Evolutionary conservation across 2,113 vertebrate genomes (phyloP), one percentile per base, ranked within the genome.

Genomic region (Entelurus aequoreus): DNA sequence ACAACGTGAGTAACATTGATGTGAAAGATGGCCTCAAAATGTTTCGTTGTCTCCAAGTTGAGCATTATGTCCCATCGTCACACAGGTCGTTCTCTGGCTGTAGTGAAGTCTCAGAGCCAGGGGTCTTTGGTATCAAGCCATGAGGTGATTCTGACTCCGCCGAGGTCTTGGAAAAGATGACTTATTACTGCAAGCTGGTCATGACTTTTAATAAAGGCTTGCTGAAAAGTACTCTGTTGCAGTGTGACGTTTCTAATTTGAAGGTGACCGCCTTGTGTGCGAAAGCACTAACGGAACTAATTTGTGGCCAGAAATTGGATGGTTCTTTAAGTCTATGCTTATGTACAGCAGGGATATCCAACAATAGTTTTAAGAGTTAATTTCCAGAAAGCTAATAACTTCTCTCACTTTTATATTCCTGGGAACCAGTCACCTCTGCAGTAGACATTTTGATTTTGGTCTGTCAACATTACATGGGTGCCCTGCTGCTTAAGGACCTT

Each of bases 41-140:
- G 0, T 28, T 15, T 1, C 44, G 8, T 28, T 35, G 3, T 4
- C 15, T 48, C 3, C 7, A 50, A 50, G 35, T 38, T n/a, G 15
- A 36, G 14, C 35, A 21, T 15, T 14, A 28, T 38, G n/a, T 13
- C 12, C 13, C 10, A 54, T 28, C 28, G 6, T 56, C 14, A 42
- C 72, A 13, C 68, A 90, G 88, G 71, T 62, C 81, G 84, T 73
- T 55, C 70, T 12, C 19, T 58, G 49, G 44, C 63, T 42, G 48
- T 62, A 19, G n/a, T 2, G 0, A 56, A 49, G 0, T 48, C 38
- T 35, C 57, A 58, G 1, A 64, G 40, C 51, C 74, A 52, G 13
- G 62, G 5, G 6, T 37, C 59, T 11, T 4, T 90, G 0, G 86
- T 90, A 46, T 90, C 88, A 0, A 90, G 88, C 19, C 68, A 82